Base-by-base conservation (phyloP, 2,888 invertebrate genomes). In the Steinernema carpocapsae region DNA sequence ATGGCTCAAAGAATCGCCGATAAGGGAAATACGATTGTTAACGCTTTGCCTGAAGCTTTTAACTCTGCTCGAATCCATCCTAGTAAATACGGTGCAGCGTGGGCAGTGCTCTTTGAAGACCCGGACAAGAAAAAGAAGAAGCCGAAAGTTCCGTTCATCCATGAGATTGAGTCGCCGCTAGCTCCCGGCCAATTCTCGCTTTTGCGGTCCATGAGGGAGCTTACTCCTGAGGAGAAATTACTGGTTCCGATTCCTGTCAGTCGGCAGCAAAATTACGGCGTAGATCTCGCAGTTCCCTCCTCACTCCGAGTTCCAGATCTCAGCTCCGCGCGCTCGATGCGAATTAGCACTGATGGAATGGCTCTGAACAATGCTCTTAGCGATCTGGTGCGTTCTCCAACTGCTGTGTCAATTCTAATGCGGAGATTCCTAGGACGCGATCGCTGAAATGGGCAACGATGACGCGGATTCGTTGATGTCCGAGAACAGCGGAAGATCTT, bases 361-460 rank as follows among this genome's bases (percentile, higher is more conserved):
- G 64, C 64, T 2, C 64, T 64, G 32, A 64, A 64, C 64, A 64
- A 64, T n/a, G 64, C 64, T 29, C 32, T 64, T 14, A 64, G 64
- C 37, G 64, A 64, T 17, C 37, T 64, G 64, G 64, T 64, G 64
- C 64, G 64, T 64, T 64, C 19, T 48, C 48, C 48, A 48, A 48
- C 48, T 3, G 37, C 37, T 48, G 48, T 48, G 19, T 17, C 48
- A 17, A 48, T 37, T 37, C 37, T 64, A 64, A 64, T 64, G 64
- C 37, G 32, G 64, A 37, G 26, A 26, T 64, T 29, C 64, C 29
- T 64, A 64, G 64, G 64, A 64, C 64, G 64, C 64, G 17, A 29
- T 64, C 64, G 64, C 64, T 29, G 64, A 64, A 26, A 64, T 64
- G 64, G 64, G 64, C 14, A 64, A 64, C 32, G 64, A 64, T 26